Base-by-base conservation (phyloP, 1,140 invertebrate species). In the Drosophila repletoides region DNA sequence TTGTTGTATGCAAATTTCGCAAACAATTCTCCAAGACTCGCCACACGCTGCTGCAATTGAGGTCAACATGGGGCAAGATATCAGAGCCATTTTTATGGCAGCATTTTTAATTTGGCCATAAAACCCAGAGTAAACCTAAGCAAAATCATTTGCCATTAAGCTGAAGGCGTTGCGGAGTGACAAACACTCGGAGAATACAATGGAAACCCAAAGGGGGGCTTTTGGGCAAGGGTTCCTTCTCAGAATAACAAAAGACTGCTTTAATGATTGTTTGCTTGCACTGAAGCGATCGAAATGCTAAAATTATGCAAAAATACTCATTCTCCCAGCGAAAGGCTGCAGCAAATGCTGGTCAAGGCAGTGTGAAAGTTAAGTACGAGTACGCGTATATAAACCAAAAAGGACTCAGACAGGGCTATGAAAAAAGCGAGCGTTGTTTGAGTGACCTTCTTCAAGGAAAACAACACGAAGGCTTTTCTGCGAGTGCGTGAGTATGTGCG, bases 391-490 rank as follows among this genome's bases (percentile, higher is more conserved):
- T 34, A 51, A 31, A n/a, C n/a, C n/a, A n/a, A 24, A 53, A 55
- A 63, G 38, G 24, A 64, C 10, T 17, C 14, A 14, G 15, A 24
- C 40, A 14, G 12, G 19, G 12, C 15, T n/a, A n/a, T n/a, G n/a
- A 9, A n/a, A 28, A 15, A 33, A 24, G 7, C 22, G 36, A 1
- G 22, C 15, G 46, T 46, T 46, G 65, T 58, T 63, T 26, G 31
- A 49, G 63, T 81, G 76, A 81, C 76, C 77, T 83, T 83, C 74
- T 84, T 71, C 74, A 84, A 83, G 79, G 77, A 73, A 83, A 66
- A 64, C 72, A 53, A 38, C 48, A 48, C 58, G 58, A 68, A 65
- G 53, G 41, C 72, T 41, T 43, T 14, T 4, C 29, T 66, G 53
- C 26, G 52, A 26, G 41, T 40, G 12, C 28, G 36, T 29, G 12